A percentile compares a stretch with the other conserved stretches of the same genome.
These are phyloP conservation scores for Dipodomys ordii DNA, from an alignment of 2,113 vertebrate genomes.

Conservation along the genomic window DNA sequence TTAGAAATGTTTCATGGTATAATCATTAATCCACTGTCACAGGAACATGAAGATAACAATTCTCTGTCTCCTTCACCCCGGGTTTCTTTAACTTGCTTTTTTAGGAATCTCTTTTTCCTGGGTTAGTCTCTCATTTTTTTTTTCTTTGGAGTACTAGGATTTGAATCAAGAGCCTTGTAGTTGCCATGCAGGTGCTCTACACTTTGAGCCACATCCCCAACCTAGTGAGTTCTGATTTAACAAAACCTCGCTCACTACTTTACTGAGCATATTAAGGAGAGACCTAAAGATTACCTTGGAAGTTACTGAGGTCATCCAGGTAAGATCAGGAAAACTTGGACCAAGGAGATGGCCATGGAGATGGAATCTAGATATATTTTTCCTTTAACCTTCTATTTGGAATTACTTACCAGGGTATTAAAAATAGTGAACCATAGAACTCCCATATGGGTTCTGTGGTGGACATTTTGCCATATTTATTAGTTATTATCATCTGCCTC, in stretches of 20 bases:
- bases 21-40: not conserved
- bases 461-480: not conserved
- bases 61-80: too few relatives aligned
- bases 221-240: not conserved
- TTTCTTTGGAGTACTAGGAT: not conserved
- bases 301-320: not conserved
- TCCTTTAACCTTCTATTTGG: not conserved
- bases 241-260: not conserved
- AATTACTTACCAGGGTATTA: not conserved
- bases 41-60: not conserved
- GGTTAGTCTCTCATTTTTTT: not conserved
- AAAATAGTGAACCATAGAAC: not conserved
- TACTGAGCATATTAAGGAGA: not conserved
- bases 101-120: not conserved
- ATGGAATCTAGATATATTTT: not conserved
- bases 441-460: not conserved
- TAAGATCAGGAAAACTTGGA: not conserved
- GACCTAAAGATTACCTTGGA: not conserved
- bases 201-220: too few relatives aligned
- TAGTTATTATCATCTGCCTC: rapidly evolving
- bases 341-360: not conserved
- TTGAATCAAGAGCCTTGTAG: not conserved
- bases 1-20: not conserved
- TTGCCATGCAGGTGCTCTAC: too few relatives aligned
- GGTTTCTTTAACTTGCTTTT: not conserved